Conservation (phyloP, 2,113 vertebrate genomes). For the Cyprinodon variegatus region DNA sequence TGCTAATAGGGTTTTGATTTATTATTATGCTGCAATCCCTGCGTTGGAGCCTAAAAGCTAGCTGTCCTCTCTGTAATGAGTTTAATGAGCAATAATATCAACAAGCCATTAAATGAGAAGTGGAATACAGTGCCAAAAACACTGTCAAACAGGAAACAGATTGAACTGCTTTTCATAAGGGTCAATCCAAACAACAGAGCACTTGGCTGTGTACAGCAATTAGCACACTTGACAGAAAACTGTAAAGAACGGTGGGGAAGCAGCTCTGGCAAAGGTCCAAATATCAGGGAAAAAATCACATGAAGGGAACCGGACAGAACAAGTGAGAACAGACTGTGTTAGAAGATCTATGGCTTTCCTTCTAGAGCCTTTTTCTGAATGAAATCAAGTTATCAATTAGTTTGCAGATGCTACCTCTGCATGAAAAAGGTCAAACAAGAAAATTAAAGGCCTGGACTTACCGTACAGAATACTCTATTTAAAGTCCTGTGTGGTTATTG, state of each 20-base stretch:
- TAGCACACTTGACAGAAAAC: slow-evolving; percentile 52
- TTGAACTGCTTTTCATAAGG: slow-evolving; percentile 52
- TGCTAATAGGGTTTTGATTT: too few relatives aligned
- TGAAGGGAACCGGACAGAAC: slow-evolving; percentile 2
- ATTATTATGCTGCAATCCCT: neutral
- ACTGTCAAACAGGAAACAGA: slow-evolving; percentile 50
- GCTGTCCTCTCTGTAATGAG: slow-evolving; percentile 12
- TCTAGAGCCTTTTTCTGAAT: neutral
- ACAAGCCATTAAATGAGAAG: slow-evolving; percentile 34
- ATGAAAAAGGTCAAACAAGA: neutral
- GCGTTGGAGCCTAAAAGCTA: slow-evolving; percentile 7
- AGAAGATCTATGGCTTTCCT: neutral
- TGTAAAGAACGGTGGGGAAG: slow-evolving; percentile 30
- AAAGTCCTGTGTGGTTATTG: neutral
- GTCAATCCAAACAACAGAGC: slow-evolving; percentile 57
- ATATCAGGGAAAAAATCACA: neutral
- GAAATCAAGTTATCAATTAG: slow-evolving; percentile 4
- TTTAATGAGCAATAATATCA: slow-evolving; percentile 42
- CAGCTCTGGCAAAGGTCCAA: slow-evolving; percentile 13
- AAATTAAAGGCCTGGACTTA: neutral
- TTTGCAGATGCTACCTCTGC: neutral
- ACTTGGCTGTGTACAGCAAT: slow-evolving; percentile 59
- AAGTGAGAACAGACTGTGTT: slow-evolving; percentile 15
- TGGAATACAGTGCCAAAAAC: slow-evolving; percentile 20
- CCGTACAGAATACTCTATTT: neutral